These are phyloP conservation scores for Tetragonisca angustula DNA, from an alignment of 2,888 invertebrate genomes.

Conservation along the genomic window DNA sequence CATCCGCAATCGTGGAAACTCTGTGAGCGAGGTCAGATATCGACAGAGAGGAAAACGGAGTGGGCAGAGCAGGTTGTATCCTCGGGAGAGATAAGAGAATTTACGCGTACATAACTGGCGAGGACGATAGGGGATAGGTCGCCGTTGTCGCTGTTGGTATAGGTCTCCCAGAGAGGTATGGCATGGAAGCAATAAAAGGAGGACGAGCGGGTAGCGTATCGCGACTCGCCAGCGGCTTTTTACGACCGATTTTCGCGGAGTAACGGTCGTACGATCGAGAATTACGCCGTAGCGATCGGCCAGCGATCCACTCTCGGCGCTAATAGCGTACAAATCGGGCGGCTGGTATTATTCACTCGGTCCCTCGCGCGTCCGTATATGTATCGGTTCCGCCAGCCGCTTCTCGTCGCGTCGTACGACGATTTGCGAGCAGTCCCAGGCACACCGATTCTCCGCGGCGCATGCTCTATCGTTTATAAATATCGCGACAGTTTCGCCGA, in stretches of 20 bases:
- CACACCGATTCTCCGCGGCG: background rate
- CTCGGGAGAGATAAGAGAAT: conserved; percentile 59
- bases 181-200: conserved; percentile 77
- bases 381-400: conserved; percentile 67
- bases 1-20: conserved; percentile 38
- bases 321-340: conserved; percentile 80
- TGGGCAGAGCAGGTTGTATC: conserved; percentile 45
- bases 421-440: conserved; percentile 62
- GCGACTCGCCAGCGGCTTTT: conserved; percentile 65
- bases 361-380: conserved; percentile 68
- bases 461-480: background rate
- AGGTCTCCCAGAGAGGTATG: conserved; percentile 73
- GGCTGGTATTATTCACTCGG: conserved; percentile 75
- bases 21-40: background rate
- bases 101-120: conserved; percentile 62
- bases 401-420: conserved; percentile 24
- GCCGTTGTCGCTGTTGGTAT: conserved; percentile 59
- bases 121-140: conserved; percentile 60
- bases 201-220: conserved; percentile 46
- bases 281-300: conserved; percentile 76
- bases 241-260: conserved; percentile 77
- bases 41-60: background rate
- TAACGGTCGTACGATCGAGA: conserved; percentile 75
- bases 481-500: background rate
- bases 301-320: conserved; percentile 74